Conservation (phyloP, 2,888 invertebrate genomes). For the Ormyrus nitidulus region DNA sequence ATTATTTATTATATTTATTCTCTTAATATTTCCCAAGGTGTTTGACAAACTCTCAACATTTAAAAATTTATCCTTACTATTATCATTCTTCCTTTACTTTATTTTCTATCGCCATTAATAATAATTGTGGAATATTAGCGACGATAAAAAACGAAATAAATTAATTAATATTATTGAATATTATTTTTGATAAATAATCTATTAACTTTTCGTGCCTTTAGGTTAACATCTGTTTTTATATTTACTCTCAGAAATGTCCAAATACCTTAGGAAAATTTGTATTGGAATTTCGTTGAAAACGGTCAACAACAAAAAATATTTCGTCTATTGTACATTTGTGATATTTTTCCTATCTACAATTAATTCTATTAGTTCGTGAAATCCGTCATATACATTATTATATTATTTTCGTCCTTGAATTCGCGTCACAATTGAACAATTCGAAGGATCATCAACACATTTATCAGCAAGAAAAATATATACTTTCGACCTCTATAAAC, state of each 20-base stretch:
- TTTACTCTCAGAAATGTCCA: slow-evolving; percentile 26
- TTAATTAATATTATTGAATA: neutral
- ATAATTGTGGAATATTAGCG: neutral
- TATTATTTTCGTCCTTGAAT: slow-evolving; percentile 19
- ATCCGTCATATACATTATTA: slow-evolving; percentile 23
- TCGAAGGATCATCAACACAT: slow-evolving; percentile 38
- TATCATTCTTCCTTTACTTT: slow-evolving; percentile 21
- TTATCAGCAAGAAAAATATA: slow-evolving; percentile 47
- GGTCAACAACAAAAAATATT: slow-evolving; percentile 50
- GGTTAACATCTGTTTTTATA: slow-evolving; percentile 39
- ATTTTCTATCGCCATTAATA: slow-evolving; percentile 16
- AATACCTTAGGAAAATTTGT: slow-evolving; percentile 45
- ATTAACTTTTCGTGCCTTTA: slow-evolving; percentile 37
- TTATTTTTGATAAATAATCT: slow-evolving; percentile 36
- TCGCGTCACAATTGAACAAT: slow-evolving; percentile 42
- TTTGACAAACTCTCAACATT: slow-evolving; percentile 43
- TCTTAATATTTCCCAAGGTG: slow-evolving; percentile 41
- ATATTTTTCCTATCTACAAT: slow-evolving; percentile 36
- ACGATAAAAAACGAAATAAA: too few species aligned
- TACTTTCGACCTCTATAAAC: slow-evolving; percentile 39
- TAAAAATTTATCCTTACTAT: slow-evolving; percentile 33
- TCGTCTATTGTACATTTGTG: slow-evolving; percentile 47
- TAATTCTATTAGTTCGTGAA: slow-evolving; percentile 48
- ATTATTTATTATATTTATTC: slow-evolving; percentile 30
- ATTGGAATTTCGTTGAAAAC: slow-evolving; percentile 44